Conservation (phyloP, 2,113 vertebrate genomes). For the Myiozetetes cayanensis region DNA sequence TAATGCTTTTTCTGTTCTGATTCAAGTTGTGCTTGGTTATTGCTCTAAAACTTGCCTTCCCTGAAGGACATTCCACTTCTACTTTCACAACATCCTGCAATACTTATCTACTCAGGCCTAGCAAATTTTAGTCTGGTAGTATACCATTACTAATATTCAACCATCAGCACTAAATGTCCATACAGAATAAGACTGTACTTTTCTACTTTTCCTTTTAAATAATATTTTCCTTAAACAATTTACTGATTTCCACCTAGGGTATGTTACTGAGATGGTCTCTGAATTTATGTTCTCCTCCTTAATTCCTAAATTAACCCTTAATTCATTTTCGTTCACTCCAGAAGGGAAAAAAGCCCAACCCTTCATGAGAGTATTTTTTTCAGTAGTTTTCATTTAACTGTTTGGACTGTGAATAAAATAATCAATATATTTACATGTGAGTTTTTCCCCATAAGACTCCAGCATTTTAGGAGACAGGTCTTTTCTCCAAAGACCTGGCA, state of each 20-base stretch:
- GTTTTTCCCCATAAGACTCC: not conserved
- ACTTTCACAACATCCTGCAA: not conserved
- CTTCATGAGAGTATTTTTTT: fast-evolving
- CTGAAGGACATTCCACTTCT: not conserved
- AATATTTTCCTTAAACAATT: not conserved
- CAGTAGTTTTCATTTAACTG: not conserved
- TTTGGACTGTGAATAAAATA: not conserved
- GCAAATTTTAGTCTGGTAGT: not conserved
- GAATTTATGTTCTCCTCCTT: too few relatives aligned
- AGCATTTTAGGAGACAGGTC: not conserved
- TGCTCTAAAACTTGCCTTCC: not conserved
- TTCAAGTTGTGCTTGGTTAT: not conserved
- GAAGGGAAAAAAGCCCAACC: not conserved
- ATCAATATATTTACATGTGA: not conserved
- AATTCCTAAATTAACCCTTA: not conserved
- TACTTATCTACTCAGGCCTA: not conserved
- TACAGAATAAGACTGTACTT: not conserved
- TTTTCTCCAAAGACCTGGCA: not conserved
- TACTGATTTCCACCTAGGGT: not conserved
- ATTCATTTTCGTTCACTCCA: not conserved
- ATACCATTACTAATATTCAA: not conserved
- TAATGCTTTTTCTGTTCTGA: not conserved
- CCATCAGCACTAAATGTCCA: not conserved
- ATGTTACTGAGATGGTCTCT: not conserved
- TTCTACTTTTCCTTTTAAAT: not conserved